Evolutionary conservation across 2,888 invertebrate species (phyloP).

Genomic region (Bibio marci): DNA sequence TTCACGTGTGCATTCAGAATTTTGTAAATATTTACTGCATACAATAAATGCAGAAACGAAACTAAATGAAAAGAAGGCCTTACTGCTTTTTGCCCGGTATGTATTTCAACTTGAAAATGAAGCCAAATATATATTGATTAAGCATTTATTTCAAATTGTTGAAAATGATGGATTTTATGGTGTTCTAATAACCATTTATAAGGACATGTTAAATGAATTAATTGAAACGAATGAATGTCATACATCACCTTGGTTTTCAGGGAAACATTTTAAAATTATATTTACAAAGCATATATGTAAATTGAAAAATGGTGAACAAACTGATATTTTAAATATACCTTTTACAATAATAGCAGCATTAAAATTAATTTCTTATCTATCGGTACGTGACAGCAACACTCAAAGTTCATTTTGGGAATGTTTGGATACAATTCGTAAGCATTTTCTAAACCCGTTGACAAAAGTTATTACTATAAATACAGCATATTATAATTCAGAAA

Average conservation of each 20-base stretch:
- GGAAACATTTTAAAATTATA: conserved; percentile 40
- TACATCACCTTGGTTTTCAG: conserved; percentile 32
- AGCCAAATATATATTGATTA: conserved; percentile 52
- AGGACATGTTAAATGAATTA: conserved; percentile 47
- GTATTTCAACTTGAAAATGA: conserved; percentile 49
- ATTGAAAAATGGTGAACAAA: conserved; percentile 49
- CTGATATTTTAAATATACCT: conserved; percentile 64
- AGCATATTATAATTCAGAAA: conserved; percentile 60
- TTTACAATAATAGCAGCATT: conserved; percentile 62
- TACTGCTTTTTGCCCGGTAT: conserved; percentile 42
- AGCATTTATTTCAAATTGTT: conserved; percentile 42
- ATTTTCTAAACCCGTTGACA: conserved; percentile 47
- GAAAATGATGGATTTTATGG: conserved; percentile 62
- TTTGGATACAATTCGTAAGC: conserved; percentile 35
- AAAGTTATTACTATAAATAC: conserved; percentile 55
- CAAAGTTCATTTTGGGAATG: conserved; percentile 48
- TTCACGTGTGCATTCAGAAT: conserved; percentile 38
- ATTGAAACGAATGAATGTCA: conserved; percentile 25
- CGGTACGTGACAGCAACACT: conserved; percentile 47
- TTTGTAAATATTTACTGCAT: conserved; percentile 42
- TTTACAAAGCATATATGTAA: conserved; percentile 36
- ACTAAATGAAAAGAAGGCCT: conserved; percentile 41
- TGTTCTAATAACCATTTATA: conserved; percentile 53
- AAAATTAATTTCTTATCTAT: conserved; percentile 62
- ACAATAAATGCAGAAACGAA: conserved; percentile 47